Evolutionary conservation across 2,113 vertebrate species (phyloP).

Genomic region (Brachyistius frenatus): DNA sequence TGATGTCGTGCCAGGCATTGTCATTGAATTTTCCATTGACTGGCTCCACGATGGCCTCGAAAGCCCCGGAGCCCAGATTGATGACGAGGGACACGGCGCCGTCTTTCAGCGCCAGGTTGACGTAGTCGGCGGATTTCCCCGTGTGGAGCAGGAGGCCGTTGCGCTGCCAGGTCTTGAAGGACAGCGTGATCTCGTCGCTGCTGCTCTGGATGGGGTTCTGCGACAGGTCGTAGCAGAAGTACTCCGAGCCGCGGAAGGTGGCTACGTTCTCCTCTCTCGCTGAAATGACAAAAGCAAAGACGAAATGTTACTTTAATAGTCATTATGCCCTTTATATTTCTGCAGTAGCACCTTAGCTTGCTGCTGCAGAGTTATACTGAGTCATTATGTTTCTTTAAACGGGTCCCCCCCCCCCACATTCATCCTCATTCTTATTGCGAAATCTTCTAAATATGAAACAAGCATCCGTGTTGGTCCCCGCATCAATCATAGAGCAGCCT

Average conservation of each 20-base stretch:
- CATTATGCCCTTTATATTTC: too few relatives aligned
- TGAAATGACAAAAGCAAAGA: slow-evolving; percentile 68
- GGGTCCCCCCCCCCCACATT: background rate
- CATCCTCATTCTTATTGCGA: background rate
- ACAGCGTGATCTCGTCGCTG: slow-evolving; percentile 98
- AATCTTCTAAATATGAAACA: slow-evolving; percentile 28
- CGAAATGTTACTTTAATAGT: background rate
- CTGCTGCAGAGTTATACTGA: background rate
- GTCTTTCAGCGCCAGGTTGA: slow-evolving; percentile 97
- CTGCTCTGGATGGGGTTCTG: slow-evolving; percentile 99
- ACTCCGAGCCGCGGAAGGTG: slow-evolving; percentile 97
- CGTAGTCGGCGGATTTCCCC: slow-evolving; percentile 97
- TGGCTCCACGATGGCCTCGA: slow-evolving; percentile 98
- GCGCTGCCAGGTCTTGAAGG: slow-evolving; percentile 98
- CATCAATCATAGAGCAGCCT: slow-evolving; percentile 32
- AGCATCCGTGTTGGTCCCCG: slow-evolving; percentile 2
- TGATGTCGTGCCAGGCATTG: slow-evolving; percentile 98
- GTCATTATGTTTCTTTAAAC: background rate
- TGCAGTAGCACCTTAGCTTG: too few relatives aligned
- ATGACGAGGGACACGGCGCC: slow-evolving; percentile 97
- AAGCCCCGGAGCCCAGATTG: slow-evolving; percentile 98
- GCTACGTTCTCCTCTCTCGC: slow-evolving; percentile 96
- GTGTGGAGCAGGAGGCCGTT: slow-evolving; percentile 99
- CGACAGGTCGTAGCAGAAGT: slow-evolving; percentile 98
- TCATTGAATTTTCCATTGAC: slow-evolving; percentile 99